Evolutionary conservation across 2,888 invertebrate genomes (phyloP), one percentile per base, ranked within the genome.

Genomic region (Cheilosia vulpina): DNA sequence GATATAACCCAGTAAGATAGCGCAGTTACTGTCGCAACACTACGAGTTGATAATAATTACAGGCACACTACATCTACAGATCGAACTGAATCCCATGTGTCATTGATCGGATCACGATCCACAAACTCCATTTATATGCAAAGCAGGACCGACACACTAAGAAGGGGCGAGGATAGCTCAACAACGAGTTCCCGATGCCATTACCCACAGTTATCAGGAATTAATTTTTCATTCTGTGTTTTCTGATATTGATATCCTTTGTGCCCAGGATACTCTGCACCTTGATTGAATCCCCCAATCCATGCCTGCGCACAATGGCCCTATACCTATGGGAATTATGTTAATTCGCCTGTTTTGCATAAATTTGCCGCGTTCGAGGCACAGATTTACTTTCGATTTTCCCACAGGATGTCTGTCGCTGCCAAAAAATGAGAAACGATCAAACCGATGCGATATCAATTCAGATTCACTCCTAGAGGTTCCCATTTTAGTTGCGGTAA

Each of bases 41-140:
- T 9, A 9, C 31, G 31, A 9, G 9, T 9, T 31, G 31, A 31
- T 9, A 9, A 31, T 31, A 9, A 31, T 31, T 31, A 31, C 31
- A 9, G 9, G 31, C 2, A 2, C 2, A 2, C 31, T 2, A 31
- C 24, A 50, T 15, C 19, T 34, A 47, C 43, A 17, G 17, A 81
- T 76, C 69, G 81, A 81, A 38, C 1, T 3, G 38, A 38, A 81
- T 85, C 80, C 76, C 72, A 72, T 81, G 52, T 63, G 81, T 62
- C 76, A 77, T 85, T 81, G 85, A 85, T 85, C 81, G 72, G 85
- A 85, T 85, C 85, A 85, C 81, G 85, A 81, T 77, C 80, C 80
- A 43, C 80, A 38, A 21, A 27, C 50, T 45, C 76, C 71, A 72
- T 85, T 85, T 57, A 62, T 81, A 81, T 85, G 85, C 81, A 85